phyloP scores from a whole-genome alignment of 2,113 vertebrate genomes.

The Cephalopterus ornatus region DNA sequence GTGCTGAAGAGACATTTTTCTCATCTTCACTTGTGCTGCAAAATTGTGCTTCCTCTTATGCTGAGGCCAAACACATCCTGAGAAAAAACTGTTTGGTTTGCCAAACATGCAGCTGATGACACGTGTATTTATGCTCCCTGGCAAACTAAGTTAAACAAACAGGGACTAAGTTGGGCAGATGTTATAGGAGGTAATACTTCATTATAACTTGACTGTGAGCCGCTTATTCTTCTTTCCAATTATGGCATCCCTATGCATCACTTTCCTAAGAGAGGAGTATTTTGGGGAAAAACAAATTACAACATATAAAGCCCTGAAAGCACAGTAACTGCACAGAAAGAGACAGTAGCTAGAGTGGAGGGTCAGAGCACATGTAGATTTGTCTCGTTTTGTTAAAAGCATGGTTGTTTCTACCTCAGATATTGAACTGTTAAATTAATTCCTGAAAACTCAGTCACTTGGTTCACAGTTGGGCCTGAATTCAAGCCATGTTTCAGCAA shows the following conservation, averaged over 20 bases:
- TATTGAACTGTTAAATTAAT: conserved; percentile 32
- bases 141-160: conserved; percentile 49
- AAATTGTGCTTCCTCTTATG: neutral
- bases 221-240: conserved; percentile 17
- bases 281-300: neutral
- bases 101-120: conserved; percentile 46
- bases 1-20: conserved; percentile 8
- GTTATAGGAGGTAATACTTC: conserved; percentile 15
- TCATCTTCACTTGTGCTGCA: conserved; percentile 37
- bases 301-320: neutral
- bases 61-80: neutral
- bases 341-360: neutral
- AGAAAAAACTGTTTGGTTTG: neutral
- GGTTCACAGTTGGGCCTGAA: neutral
- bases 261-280: neutral
- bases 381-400: neutral
- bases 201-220: neutral
- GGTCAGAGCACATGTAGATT: neutral
- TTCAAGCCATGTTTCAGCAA: neutral
- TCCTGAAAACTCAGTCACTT: neutral
- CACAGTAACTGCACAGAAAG: neutral
- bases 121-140: conserved; percentile 52
- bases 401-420: conserved; percentile 6
- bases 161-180: conserved; percentile 23
- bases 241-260: conserved; percentile 3